Conservation (phyloP, 2,113 vertebrate species). For the Apodemus sylvaticus region DNA sequence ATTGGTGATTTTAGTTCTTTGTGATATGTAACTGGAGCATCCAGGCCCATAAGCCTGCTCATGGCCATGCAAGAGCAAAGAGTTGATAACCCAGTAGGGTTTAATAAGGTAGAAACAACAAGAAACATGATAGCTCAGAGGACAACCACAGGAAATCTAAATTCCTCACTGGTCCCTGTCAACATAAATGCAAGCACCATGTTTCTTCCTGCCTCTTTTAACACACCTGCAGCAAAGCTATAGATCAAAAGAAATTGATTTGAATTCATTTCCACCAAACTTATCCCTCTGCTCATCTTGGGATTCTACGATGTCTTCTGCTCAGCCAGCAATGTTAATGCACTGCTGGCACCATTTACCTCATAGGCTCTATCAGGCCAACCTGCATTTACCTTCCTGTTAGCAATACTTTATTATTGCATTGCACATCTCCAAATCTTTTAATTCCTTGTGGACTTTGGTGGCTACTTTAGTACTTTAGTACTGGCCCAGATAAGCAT, state of each 20-base stretch:
- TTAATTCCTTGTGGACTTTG: neutral
- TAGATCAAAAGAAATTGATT: neutral
- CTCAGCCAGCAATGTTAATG: neutral
- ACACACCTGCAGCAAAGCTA: neutral
- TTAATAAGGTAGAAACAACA: neutral
- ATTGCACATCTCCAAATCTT: neutral
- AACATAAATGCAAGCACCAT: neutral
- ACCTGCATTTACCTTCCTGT: neutral
- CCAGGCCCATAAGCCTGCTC: neutral
- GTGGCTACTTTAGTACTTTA: neutral
- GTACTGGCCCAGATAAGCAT: neutral
- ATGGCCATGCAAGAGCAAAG: neutral
- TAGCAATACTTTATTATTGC: neutral
- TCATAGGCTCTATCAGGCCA: neutral
- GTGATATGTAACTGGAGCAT: neutral
- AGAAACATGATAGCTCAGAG: neutral
- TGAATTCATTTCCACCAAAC: neutral
- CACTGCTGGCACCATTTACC: neutral
- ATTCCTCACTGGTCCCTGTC: neutral
- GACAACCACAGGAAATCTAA: neutral
- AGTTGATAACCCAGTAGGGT: neutral
- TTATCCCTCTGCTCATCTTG: neutral
- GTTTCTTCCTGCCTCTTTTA: neutral
- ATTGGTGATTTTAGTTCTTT: neutral
- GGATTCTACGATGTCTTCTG: neutral